Evolutionary conservation across 1,140 invertebrate species (phyloP).

Genomic region (Heterodera carotae): DNA sequence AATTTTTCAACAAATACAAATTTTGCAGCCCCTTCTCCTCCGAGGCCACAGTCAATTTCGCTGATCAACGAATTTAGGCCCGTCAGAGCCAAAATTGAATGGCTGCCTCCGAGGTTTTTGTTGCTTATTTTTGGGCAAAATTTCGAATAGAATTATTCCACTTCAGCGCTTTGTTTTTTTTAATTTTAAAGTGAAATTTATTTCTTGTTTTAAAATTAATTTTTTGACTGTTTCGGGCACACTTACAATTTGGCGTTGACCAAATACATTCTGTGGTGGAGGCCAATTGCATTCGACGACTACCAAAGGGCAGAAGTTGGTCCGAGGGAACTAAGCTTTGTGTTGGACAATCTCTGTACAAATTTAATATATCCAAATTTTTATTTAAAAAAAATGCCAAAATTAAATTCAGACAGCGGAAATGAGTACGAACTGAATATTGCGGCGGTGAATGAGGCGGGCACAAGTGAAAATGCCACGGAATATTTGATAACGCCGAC

Average conservation of each 20-base stretch:
- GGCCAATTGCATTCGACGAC: constrained; percentile 41
- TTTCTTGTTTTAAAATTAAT: too few relatives aligned
- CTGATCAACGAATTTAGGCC: constrained; percentile 56
- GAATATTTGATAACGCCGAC: constrained; percentile 58
- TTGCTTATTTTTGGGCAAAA: too few relatives aligned
- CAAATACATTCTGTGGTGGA: constrained; percentile 57
- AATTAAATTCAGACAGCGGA: constrained; percentile 57
- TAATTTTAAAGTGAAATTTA: not conserved
- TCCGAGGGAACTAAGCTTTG: constrained; percentile 42
- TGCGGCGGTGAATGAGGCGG: constrained; percentile 51
- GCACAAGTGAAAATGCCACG: constrained; percentile 57
- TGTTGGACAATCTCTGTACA: constrained; percentile 57
- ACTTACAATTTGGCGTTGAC: constrained; percentile 47
- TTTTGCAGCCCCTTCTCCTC: constrained; percentile 55
- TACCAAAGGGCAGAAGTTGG: constrained; percentile 46
- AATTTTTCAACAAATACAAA: not conserved
- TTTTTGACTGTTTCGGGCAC: constrained; percentile 15
- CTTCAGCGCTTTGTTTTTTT: not conserved
- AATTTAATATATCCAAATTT: constrained; percentile 23
- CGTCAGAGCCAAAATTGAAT: constrained; percentile 55
- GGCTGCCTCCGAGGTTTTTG: constrained; percentile 54
- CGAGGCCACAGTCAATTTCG: constrained; percentile 58
- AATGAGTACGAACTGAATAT: constrained; percentile 57
- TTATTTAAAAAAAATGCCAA: constrained; percentile 6
- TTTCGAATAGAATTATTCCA: too few relatives aligned